Base-by-base conservation (phyloP, 1,140 invertebrate species). In the Coboldia fuscipes region DNA sequence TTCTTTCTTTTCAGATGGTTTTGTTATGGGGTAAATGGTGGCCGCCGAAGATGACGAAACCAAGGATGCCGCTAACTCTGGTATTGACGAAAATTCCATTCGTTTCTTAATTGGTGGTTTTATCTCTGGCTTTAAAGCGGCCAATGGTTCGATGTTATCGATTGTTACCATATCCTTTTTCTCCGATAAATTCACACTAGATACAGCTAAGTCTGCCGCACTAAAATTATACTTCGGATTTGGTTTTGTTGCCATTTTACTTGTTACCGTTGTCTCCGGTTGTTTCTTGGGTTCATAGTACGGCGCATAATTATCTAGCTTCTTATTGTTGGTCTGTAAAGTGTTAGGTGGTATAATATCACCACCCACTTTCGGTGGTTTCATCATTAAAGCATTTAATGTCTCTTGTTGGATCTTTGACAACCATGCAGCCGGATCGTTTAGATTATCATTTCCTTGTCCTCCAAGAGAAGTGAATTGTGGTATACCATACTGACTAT, bases 371-470 rank as follows among this genome's bases (percentile, higher is more conserved):
- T 52, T 47, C 15, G 56, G 47, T 34, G 60, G 46, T 46, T 60
- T 43, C 56, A 60, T 45, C 54, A 61, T 45, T 59, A 54, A 40
- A 46, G 61, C 52, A 18, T 60, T 61, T 5, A 64, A 39, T 1
- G 62, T 49, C 36, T 64, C 62, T 41, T 63, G 61, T 46, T 63
- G 52, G 2, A 55, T 47, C 35, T 55, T 63, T 38, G 62, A 60
- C 19, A 20, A 32, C 37, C 63, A 46, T 17, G 61, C 46, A 38
- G 61, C 61, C 12, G 58, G 60, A 26, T 57, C n/a, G n/a, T n/a
- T n/a, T n/a, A 66, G 40, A 73, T 54, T 30, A 71, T 72, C 66
- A 72, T 70, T 42, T 72, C 72, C 41, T 71, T 72, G 3, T 68
- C 68, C 1, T 68, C 69, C 38, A 73, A 49, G n/a, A n/a, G n/a